Evolutionary conservation across 2,797 vertebrate species (phyloP), one percentile per base, ranked within the genome.

Genomic region (Pristis pectinata): DNA sequence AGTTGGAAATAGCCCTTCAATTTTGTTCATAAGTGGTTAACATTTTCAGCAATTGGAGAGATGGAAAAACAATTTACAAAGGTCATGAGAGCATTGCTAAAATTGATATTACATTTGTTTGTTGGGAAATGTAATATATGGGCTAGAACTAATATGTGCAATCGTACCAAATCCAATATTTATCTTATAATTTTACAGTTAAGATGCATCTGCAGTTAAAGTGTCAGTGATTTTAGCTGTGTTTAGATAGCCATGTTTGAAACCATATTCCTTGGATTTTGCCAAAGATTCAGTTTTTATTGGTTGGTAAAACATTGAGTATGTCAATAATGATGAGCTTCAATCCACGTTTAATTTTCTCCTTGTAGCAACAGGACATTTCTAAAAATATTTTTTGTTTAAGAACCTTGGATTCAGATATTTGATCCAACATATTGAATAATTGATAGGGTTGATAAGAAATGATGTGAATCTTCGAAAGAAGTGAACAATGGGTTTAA

Each of bases 151-250:
- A 94, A 93, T 76, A 56, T 76, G 30, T 53, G 94, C 4, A 13
- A 44, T 34, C 34, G 70, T 56, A 74, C 24, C 24, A 94, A 34
- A 53, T 74, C 92, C 49, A 76, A 72, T 94, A 94, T 94, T 94
- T 94, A 94, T 94, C 72, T 56, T 93, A 44, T 30, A 93, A 49
- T 72, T 93, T 72, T 74, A 76, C 24, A 76, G n/a, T 56, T 49
- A 19, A 93, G 27, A 49, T 53, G 13, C 67, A 76, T 53, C 44
- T 53, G 87, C 61, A 67, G n/a, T 91, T 91, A 91, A 94, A 94
- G 15, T 76, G 92, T 94, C 64, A 76, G 44, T 76, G 24, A 56
- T 56, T 13, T 49, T 94, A 34, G 92, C 15, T 76, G 70, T 56
- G 49, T 94, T 94, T 76, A 72, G 49, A 94, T 49, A 34, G 34